These are phyloP conservation scores for Rhizomys pruinosus DNA, from an alignment of 2,113 vertebrate genomes.

Conservation along the genomic window DNA sequence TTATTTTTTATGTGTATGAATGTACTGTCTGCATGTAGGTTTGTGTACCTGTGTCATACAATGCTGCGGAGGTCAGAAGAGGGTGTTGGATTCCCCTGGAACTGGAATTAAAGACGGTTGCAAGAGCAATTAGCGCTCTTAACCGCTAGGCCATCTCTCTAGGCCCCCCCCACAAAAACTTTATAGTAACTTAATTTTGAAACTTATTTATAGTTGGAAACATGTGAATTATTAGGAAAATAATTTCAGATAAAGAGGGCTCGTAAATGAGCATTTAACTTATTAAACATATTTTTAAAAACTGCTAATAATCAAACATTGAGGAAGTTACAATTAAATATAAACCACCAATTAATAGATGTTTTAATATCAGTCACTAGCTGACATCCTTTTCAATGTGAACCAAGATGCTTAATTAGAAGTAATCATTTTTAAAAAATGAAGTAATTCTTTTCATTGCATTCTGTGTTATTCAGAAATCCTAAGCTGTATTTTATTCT, in stretches of 20 bases:
- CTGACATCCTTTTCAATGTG: constrained; percentile 35
- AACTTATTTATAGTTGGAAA: constrained; percentile 48
- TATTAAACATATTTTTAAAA: constrained; percentile 46
- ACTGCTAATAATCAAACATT: background rate
- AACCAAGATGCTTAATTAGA: background rate
- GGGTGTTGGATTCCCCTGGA: too few species aligned
- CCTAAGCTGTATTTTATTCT: background rate
- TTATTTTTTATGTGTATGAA: too few species aligned
- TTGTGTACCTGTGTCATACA: too few species aligned
- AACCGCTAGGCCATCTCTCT: too few species aligned
- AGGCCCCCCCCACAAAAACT: too few species aligned
- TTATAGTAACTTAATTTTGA: constrained; percentile 12
- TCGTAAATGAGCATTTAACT: background rate
- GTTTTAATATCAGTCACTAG: background rate
- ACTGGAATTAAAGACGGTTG: too few species aligned
- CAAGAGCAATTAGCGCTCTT: too few species aligned
- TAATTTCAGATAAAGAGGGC: constrained; percentile 2
- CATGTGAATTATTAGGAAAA: constrained; percentile 43
- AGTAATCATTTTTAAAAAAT: constrained; percentile 29
- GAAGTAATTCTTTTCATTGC: background rate
- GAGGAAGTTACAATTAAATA: background rate
- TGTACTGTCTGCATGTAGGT: too few species aligned
- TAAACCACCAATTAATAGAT: background rate
- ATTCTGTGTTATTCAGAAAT: constrained; percentile 13
- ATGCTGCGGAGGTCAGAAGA: too few species aligned